These are phyloP conservation scores for Pandemis heparana DNA, from an alignment of 2,888 invertebrate species.

Conservation along the genomic window DNA sequence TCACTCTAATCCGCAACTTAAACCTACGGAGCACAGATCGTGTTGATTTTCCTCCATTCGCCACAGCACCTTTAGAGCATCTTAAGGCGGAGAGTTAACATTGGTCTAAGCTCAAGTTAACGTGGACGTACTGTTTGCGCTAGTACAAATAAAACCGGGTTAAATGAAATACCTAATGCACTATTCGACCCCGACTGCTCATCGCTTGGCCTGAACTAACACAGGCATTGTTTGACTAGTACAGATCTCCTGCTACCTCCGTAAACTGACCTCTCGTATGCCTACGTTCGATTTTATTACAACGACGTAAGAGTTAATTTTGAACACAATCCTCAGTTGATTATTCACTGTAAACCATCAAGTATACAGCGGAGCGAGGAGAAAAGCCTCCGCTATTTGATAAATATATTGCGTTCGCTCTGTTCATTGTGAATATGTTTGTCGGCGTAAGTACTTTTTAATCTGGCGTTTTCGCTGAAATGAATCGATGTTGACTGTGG, in stretches of 20 bases:
- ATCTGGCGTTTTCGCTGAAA: slow-evolving; percentile 5
- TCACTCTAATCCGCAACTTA: not conserved
- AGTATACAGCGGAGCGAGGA: slow-evolving; percentile 59
- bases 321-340: slow-evolving; percentile 48
- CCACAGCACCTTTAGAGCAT: slow-evolving; percentile 18
- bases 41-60: slow-evolving; percentile 27
- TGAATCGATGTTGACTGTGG: not conserved
- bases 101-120: slow-evolving; percentile 18
- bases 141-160: slow-evolving; percentile 56
- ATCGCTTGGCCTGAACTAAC: slow-evolving; percentile 72
- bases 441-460: slow-evolving; percentile 46
- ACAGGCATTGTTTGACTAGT: slow-evolving; percentile 72
- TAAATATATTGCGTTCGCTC: slow-evolving; percentile 64
- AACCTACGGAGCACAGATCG: slow-evolving; percentile 11
- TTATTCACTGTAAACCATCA: slow-evolving; percentile 57
- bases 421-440: slow-evolving; percentile 56
- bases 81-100: slow-evolving; percentile 26
- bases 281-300: slow-evolving; percentile 56
- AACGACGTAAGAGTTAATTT: slow-evolving; percentile 56
- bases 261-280: slow-evolving; percentile 56
- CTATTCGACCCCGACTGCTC: slow-evolving; percentile 63
- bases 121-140: slow-evolving; percentile 35
- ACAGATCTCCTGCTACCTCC: slow-evolving; percentile 66
- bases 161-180: slow-evolving; percentile 65
- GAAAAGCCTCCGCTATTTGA: slow-evolving; percentile 59